Conservation (phyloP, 2,113 vertebrate genomes). For the Cryptomyrus ogoouensis region DNA sequence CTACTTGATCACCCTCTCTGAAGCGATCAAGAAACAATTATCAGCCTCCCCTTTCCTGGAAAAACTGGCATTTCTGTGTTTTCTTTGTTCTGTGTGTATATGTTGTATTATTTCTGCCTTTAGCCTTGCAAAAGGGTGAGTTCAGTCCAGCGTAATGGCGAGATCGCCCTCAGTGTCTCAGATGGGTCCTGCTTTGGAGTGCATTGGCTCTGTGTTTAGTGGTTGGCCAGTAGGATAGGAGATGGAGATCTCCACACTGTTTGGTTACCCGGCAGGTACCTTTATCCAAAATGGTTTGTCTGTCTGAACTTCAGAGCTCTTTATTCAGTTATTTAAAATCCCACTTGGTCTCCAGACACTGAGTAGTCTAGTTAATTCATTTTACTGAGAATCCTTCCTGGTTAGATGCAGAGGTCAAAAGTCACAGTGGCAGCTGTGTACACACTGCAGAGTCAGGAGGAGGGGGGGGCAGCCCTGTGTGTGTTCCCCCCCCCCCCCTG, state of each 20-base stretch:
- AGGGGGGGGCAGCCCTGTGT: neutral
- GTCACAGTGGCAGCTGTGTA: constrained; percentile 25
- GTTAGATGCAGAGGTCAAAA: neutral
- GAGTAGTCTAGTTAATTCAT: neutral
- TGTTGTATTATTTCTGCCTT: neutral
- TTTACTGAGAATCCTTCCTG: neutral
- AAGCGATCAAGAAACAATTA: neutral
- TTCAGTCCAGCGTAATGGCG: neutral
- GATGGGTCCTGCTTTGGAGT: neutral
- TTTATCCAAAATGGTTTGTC: neutral
- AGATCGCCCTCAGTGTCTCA: neutral
- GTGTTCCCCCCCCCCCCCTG: neutral
- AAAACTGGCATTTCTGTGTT: neutral
- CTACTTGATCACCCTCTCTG: neutral
- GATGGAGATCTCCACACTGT: neutral
- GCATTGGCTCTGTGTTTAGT: neutral
- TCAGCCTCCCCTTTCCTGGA: neutral
- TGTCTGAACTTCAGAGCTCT: neutral
- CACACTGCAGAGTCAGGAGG: neutral
- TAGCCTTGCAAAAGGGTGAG: neutral
- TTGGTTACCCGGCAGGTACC: neutral
- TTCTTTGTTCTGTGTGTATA: neutral
- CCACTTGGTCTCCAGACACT: neutral
- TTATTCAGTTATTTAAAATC: neutral
- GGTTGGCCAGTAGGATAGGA: neutral